These are phyloP conservation scores for Saimiri boliviensis DNA, from an alignment of 2,113 vertebrate genomes.

Conservation along the genomic window DNA sequence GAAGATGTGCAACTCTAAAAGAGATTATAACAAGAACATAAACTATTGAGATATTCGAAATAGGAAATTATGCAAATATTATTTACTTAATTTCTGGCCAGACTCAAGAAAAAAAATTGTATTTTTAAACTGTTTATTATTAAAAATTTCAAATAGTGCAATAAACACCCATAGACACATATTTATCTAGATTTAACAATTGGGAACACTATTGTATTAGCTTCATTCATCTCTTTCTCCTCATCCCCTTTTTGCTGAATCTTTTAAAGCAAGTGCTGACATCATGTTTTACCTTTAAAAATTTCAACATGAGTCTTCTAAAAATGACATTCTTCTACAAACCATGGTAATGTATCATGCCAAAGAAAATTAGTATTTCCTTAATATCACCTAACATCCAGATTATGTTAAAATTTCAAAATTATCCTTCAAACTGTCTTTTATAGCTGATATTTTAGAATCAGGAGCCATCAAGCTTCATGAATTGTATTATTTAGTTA, in stretches of 20 bases:
- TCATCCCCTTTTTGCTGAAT: neutral
- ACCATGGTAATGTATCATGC: neutral
- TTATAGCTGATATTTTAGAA: neutral
- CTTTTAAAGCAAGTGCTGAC: neutral
- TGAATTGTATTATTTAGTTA: neutral
- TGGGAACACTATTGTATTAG: neutral
- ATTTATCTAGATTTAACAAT: neutral
- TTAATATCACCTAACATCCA: neutral
- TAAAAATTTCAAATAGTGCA: neutral
- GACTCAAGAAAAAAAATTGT: slow-evolving; percentile 9
- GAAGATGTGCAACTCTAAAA: neutral
- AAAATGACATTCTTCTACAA: slow-evolving; percentile 8
- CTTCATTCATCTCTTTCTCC: neutral
- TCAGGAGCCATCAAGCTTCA: neutral
- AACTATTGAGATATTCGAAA: neutral
- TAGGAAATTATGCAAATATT: neutral
- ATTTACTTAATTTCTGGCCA: neutral
- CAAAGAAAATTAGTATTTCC: neutral
- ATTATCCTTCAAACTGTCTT: neutral
- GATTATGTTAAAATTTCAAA: neutral
- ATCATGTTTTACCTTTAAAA: neutral
- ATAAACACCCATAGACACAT: neutral
- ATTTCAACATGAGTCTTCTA: neutral
- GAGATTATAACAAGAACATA: neutral
- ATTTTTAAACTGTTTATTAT: neutral